Evolutionary conservation across 2,797 vertebrate species (phyloP).

Genomic region (Lerista edwardsae): DNA sequence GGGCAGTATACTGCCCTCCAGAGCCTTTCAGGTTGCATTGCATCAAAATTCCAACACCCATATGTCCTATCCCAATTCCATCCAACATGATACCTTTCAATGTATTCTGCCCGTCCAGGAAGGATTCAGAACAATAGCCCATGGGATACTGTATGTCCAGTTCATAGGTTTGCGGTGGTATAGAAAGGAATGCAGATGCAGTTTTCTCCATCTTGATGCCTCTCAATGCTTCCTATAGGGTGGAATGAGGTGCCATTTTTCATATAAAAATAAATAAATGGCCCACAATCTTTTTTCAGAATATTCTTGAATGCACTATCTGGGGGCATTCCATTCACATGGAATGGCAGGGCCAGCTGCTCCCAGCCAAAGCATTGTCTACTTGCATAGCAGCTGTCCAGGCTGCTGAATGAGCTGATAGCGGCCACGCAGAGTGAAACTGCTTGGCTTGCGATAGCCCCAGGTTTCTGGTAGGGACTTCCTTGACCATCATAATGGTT

Average conservation of each 20-base stretch:
- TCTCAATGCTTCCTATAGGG: background rate
- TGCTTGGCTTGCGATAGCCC: no score
- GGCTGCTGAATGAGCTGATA: no score
- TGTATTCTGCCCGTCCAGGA: background rate
- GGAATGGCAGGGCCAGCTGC: no score
- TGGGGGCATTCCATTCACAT: no score
- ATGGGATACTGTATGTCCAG: background rate
- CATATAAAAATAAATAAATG: no score
- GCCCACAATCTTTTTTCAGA: background rate
- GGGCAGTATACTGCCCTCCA: no score
- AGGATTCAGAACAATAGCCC: background rate
- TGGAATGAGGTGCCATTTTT: background rate
- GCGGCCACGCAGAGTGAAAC: no score
- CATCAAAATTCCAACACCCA: background rate
- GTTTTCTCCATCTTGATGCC: background rate
- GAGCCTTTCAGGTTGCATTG: no score
- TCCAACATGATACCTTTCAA: background rate
- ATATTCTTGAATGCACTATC: background rate
- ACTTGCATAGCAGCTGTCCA: no score
- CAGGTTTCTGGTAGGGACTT: no score
- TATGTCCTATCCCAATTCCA: background rate
- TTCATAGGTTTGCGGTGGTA: background rate
- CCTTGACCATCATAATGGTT: no score
- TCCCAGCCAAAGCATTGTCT: no score
- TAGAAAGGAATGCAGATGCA: background rate